Conservation (phyloP, 35 echinoderm and acorn worm species). For the Ophiothrix spiculata region DNA sequence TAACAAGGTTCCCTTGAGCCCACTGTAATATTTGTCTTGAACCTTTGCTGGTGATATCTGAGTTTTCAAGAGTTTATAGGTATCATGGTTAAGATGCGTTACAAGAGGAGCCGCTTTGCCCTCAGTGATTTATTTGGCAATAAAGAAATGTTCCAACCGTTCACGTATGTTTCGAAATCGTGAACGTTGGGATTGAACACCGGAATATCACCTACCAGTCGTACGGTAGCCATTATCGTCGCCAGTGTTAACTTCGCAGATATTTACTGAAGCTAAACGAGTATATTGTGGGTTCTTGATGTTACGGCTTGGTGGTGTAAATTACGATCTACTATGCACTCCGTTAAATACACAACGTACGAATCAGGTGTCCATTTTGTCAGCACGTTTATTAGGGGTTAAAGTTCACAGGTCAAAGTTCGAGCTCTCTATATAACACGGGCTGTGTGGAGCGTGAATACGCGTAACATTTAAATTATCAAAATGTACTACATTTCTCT, state of each 20-base stretch:
- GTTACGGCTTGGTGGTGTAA: too few relatives aligned
- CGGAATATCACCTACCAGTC: not conserved
- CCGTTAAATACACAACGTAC: too few relatives aligned
- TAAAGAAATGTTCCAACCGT: not conserved
- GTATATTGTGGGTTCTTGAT: too few relatives aligned
- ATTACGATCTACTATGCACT: too few relatives aligned
- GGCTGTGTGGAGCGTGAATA: too few relatives aligned
- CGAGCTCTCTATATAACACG: too few relatives aligned
- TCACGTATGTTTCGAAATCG: not conserved
- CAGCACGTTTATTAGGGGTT: too few relatives aligned
- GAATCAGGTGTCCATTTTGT: too few relatives aligned
- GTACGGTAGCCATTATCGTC: not conserved
- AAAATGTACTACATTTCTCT: too few relatives aligned
- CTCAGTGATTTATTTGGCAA: not conserved
- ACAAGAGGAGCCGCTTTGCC: not conserved
- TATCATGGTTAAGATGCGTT: not conserved
- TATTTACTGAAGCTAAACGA: too few relatives aligned
- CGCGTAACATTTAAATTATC: too few relatives aligned
- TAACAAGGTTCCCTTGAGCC: not conserved
- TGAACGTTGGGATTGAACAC: not conserved
- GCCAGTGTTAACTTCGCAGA: not conserved
- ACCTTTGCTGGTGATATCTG: not conserved
- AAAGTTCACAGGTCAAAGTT: too few relatives aligned
- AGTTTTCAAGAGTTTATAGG: not conserved
- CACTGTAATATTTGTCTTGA: not conserved